phyloP scores from a whole-genome alignment of 1,140 invertebrate species.

The Euwallacea fornicatus region DNA sequence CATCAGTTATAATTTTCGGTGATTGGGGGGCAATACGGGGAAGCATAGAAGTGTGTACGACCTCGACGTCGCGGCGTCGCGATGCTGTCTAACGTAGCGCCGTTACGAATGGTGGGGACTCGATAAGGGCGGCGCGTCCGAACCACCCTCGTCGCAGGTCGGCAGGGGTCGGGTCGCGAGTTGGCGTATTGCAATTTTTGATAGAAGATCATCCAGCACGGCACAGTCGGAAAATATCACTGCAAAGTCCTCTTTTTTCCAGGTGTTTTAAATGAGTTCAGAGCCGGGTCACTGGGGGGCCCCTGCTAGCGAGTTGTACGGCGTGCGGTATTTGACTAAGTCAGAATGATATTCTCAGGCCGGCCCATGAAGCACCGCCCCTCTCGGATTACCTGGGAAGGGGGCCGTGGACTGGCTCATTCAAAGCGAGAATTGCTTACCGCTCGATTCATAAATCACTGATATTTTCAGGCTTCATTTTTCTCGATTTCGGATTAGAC shows the following conservation, averaged over 20 bases:
- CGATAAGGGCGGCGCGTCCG: slow-evolving; percentile 52
- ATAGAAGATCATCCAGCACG: slow-evolving; percentile 31
- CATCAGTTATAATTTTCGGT: slow-evolving; percentile 44
- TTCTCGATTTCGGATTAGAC: not conserved
- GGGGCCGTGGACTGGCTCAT: slow-evolving; percentile 45
- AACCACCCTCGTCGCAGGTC: slow-evolving; percentile 49
- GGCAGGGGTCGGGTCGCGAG: slow-evolving; percentile 42
- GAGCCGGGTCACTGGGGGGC: slow-evolving; percentile 19
- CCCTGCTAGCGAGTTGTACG: slow-evolving; percentile 32
- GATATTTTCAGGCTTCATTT: slow-evolving; percentile 42
- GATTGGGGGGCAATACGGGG: slow-evolving; percentile 43
- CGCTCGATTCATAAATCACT: slow-evolving; percentile 50
- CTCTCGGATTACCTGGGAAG: slow-evolving; percentile 49
- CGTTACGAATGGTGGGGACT: slow-evolving; percentile 49
- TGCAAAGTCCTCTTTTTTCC: slow-evolving; percentile 23
- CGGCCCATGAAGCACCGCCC: slow-evolving; percentile 48
- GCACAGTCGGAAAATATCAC: slow-evolving; percentile 25
- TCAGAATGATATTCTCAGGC: slow-evolving; percentile 44
- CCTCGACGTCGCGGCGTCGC: slow-evolving; percentile 51
- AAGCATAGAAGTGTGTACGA: slow-evolving; percentile 43
- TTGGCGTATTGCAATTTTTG: slow-evolving; percentile 42
- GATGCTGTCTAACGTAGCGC: slow-evolving; percentile 50
- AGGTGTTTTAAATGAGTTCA: slow-evolving; percentile 27
- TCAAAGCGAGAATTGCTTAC: slow-evolving; percentile 38
- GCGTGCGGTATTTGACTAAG: slow-evolving; percentile 52